Conservation (phyloP, 1,140 invertebrate genomes). For the Himalopsyche phryganea region DNA sequence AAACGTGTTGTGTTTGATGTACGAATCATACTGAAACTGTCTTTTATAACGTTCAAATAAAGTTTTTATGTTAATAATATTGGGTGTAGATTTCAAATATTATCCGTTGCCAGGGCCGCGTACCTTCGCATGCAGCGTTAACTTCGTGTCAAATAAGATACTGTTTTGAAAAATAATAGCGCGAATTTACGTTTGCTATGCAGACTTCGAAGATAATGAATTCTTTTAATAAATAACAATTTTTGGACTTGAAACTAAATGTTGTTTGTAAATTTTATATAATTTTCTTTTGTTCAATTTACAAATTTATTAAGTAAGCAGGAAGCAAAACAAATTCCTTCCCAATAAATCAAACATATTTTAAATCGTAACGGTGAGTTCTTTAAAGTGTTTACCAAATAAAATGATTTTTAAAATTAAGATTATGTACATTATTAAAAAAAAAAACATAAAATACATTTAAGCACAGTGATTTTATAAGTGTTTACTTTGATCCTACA, state of each 20-base stretch:
- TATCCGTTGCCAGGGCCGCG: conserved; percentile 15
- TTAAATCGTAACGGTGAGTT: neutral
- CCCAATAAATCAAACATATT: conserved; percentile 1
- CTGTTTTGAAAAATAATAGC: conserved; percentile 22
- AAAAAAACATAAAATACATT: neutral
- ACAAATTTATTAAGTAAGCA: conserved; percentile 12
- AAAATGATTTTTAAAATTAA: neutral
- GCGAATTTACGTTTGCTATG: conserved; percentile 4
- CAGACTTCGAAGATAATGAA: neutral
- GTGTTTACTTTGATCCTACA: conserved; percentile 12
- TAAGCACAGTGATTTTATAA: neutral
- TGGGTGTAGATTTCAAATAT: conserved; percentile 8
- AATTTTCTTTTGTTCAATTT: conserved; percentile 14
- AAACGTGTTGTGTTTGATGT: too few species aligned
- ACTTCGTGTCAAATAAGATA: conserved; percentile 19
- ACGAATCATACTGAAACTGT: too few species aligned
- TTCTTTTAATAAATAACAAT: neutral
- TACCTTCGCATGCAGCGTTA: conserved; percentile 21
- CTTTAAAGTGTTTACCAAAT: neutral
- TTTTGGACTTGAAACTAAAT: neutral
- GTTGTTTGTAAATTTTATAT: neutral
- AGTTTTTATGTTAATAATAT: neutral
- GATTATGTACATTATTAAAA: neutral
- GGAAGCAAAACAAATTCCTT: conserved; percentile 12
- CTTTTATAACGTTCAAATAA: neutral